Base-by-base conservation (phyloP, 2,888 invertebrate genomes). In the Luperina testacea region DNA sequence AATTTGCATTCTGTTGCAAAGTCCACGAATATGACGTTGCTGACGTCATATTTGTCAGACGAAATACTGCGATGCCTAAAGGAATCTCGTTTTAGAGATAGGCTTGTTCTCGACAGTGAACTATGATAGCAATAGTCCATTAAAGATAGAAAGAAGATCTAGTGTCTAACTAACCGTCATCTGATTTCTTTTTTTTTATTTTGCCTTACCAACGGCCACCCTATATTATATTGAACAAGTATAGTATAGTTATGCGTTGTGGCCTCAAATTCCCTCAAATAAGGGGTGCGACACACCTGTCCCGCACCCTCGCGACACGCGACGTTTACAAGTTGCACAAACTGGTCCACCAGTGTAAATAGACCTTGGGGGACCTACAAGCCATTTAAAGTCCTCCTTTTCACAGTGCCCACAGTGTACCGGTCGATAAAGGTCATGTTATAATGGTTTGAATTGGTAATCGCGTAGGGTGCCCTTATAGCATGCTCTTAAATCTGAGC, bases 211-310 rank as follows among this genome's bases (percentile, higher is more conserved):
- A 80, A 76, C 90, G 88, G 93, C 89, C 92, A 94, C 94, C 95
- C 92, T 91, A 91, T 78, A 81, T 75, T 85, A 87, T 79, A 91
- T 85, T 80, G 87, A 89, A 89, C 90, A 91, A 87, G 86, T 83
- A 80, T 75, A 92, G 93, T 95, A 95, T 93, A 95, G 96, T 91
- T 92, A 95, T 96, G 94, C 92, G 90, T 92, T 95, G 92, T 93
- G 93, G 90, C 93, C 92, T 93, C 89, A 94, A 94, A 95, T 93
- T 95, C 95, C 95, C 94, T 95, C 90, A 94, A 94, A 95, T 94
- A 95, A 95, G 94, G 96, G 96, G 95, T 96, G 94, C 89, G 89
- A 89, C 96, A 94, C 96, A 96, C 96, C 96, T 96, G 96, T 94
- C 96, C 93, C 82, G 94, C 96, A 90, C 96, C 96, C 96, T 95